These are phyloP conservation scores for Andrena marginata DNA, from an alignment of 2,888 invertebrate genomes.

Conservation along the genomic window DNA sequence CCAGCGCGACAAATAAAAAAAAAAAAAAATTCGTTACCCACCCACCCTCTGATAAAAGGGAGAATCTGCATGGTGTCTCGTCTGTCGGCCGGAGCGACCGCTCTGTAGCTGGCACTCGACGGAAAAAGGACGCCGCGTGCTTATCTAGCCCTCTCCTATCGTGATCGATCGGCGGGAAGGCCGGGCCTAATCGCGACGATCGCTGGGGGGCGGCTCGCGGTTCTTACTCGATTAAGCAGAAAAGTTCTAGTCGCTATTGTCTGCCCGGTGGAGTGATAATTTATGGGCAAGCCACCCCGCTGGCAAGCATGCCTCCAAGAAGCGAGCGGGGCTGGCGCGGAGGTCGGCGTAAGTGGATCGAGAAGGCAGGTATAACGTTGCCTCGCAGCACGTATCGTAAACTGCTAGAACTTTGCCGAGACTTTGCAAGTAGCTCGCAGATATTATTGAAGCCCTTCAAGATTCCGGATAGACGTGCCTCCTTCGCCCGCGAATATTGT, in stretches of 20 bases:
- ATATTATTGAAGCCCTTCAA: slow-evolving; percentile 75
- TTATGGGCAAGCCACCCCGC: slow-evolving; percentile 57
- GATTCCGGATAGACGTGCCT: slow-evolving; percentile 73
- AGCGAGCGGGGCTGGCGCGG: slow-evolving; percentile 15
- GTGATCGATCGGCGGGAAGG: slow-evolving; percentile 45
- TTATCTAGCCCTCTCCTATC: slow-evolving; percentile 37
- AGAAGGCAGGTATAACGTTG: slow-evolving; percentile 65
- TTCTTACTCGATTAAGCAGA: slow-evolving; percentile 65
- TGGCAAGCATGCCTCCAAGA: slow-evolving; percentile 49
- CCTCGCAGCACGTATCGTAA: slow-evolving; percentile 73
- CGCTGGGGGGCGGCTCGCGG: slow-evolving; percentile 28
- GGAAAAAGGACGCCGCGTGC: slow-evolving; percentile 13
- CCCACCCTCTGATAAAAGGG: slow-evolving; percentile 5
- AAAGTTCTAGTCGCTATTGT: slow-evolving; percentile 56
- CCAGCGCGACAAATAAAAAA: background rate
- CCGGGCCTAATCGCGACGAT: slow-evolving; percentile 70
- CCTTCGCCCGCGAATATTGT: slow-evolving; percentile 61
- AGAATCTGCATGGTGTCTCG: background rate
- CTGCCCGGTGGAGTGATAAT: slow-evolving; percentile 61
- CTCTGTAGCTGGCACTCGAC: background rate
- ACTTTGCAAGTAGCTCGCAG: slow-evolving; percentile 74
- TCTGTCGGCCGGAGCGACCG: background rate
- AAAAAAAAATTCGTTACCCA: slow-evolving; percentile 3
- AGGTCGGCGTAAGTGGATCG: slow-evolving; percentile 68
- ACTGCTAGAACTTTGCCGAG: slow-evolving; percentile 72